These are phyloP conservation scores for Chydorus sphaericus DNA, from an alignment of 2,888 invertebrate genomes.

Conservation along the genomic window DNA sequence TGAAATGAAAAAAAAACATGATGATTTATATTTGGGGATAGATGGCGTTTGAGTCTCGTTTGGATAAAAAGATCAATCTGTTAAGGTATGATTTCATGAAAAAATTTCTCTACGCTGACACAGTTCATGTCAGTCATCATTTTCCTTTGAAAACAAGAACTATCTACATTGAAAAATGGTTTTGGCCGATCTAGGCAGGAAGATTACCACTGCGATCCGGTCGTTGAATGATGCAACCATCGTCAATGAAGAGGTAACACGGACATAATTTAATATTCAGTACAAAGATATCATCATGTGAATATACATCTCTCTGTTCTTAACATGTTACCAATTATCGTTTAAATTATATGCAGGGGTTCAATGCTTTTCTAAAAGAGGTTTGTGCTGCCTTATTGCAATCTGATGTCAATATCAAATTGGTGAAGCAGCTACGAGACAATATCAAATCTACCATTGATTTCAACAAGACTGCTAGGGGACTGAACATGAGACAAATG, in stretches of 20 bases:
- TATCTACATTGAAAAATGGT: too few species aligned
- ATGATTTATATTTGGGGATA: too few species aligned
- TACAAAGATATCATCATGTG: neutral
- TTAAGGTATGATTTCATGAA: too few species aligned
- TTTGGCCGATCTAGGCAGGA: conserved; percentile 97
- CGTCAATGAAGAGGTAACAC: conserved; percentile 85
- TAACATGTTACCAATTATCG: neutral
- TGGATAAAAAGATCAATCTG: too few species aligned
- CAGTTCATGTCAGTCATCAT: too few species aligned
- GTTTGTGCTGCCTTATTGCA: conserved; percentile 93
- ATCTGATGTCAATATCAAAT: conserved; percentile 85
- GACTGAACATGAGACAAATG: conserved; percentile 93
- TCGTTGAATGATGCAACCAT: conserved; percentile 95
- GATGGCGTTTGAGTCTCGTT: too few species aligned
- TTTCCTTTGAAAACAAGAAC: too few species aligned
- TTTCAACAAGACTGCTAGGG: conserved; percentile 98
- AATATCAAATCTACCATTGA: conserved; percentile 95
- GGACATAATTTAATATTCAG: conserved; percentile 30
- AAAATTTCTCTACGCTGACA: too few species aligned
- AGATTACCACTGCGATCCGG: conserved; percentile 95
- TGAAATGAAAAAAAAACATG: too few species aligned
- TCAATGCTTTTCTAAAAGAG: conserved; percentile 98
- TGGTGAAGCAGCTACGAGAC: conserved; percentile 89
- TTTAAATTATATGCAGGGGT: conserved; percentile 55
- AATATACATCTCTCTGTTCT: too few species aligned